These are phyloP conservation scores for Erebia ligea DNA, from an alignment of 2,888 invertebrate species.

Conservation along the genomic window DNA sequence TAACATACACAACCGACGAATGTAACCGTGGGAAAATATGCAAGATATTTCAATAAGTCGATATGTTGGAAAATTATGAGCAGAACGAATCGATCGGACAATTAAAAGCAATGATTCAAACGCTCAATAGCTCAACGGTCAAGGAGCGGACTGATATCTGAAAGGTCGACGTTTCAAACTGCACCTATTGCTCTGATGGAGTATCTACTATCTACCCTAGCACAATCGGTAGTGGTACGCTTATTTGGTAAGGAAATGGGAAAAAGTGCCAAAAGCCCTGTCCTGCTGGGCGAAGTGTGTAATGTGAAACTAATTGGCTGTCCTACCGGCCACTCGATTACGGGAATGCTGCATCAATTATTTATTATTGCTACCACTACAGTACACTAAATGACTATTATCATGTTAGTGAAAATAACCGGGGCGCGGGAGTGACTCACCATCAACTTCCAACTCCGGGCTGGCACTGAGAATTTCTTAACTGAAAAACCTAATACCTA, in stretches of 20 bases:
- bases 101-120: constrained; percentile 5
- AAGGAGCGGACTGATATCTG: not conserved
- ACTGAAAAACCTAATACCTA: no score
- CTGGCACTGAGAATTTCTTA: no score
- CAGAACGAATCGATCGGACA: constrained; percentile 20
- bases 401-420: no score
- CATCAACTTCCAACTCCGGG: no score
- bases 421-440: no score
- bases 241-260: not conserved
- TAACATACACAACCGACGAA: constrained; percentile 35
- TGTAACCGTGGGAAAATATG: constrained; percentile 46
- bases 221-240: not conserved
- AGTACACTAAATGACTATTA: no score
- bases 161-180: not conserved
- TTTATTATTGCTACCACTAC: no score
- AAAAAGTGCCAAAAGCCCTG: no score
- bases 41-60: constrained; percentile 44
- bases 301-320: not conserved
- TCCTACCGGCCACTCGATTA: no score
- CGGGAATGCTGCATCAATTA: no score
- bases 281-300: not conserved
- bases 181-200: not conserved
- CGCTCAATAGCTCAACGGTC: not conserved
- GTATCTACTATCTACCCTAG: not conserved
- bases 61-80: constrained; percentile 42